Base-by-base conservation (phyloP, 2,797 vertebrate genomes). In the Schizothorax lantsangensis region DNA sequence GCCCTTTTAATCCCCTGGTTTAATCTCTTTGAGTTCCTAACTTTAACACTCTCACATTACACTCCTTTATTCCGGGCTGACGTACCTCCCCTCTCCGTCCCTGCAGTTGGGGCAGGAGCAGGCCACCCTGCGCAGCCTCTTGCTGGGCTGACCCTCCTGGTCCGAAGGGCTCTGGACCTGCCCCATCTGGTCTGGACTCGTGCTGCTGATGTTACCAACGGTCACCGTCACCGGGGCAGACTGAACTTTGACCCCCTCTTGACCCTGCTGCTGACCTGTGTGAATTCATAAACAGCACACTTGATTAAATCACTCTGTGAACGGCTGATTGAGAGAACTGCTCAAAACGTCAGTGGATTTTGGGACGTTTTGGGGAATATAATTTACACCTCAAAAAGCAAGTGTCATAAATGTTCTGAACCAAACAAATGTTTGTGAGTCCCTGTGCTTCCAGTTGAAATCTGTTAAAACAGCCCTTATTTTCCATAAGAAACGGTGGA, bases 101-200 rank as follows among this genome's bases (percentile, higher is more conserved):
- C 98, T 96, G 94, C 98, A 99, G 92, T 99, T 99, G 77, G 98
- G 98, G 93, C 98, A 99, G 0, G 98, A 98, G 90, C 98, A 99
- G 88, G 98, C 98, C 64, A 99, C 98, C 79, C 98, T 96, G 85
- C 98, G 96, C 8, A 99, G 93, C 89, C 97, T 96, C 94, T 99
- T 99, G 94, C 97, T 98, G 59, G 98, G 97, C 6, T 96, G 97
- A 1, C 96, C 96, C 88, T 99, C 98, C 92, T 97, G 97, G 91
- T 99, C 98, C 3, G 97, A 98, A 75, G 96, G 96, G 93, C 97
- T 98, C 89, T 99, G 98, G 87, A 97, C 96, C 36, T 97, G 97
- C 71, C 97, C 97, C 93, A 99, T 96, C 94, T 99, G 98, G 90
- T 99, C 98, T 6, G 98, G 97, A 94, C 97, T 99, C 8, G 97